These are phyloP conservation scores for Anthrax anthrax DNA, from an alignment of 2,888 invertebrate genomes.

Conservation along the genomic window DNA sequence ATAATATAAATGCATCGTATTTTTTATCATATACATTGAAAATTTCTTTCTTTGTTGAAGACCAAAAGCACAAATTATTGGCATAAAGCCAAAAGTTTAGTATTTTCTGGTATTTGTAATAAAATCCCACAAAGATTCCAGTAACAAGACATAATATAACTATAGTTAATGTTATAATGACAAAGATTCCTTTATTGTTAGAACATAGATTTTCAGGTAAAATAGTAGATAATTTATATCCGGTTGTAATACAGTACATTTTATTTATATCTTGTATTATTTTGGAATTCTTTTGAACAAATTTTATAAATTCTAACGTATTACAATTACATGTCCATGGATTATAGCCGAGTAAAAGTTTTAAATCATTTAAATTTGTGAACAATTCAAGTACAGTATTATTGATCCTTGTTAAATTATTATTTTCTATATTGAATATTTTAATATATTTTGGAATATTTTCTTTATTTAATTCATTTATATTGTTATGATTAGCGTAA, in stretches of 20 bases:
- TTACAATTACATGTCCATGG: constrained; percentile 55
- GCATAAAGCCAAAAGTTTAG: constrained; percentile 52
- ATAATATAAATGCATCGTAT: constrained; percentile 71
- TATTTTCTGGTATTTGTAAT: constrained; percentile 44
- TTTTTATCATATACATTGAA: too few relatives aligned
- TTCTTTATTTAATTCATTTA: constrained; percentile 26
- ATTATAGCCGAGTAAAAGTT: constrained; percentile 46
- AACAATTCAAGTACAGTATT: constrained; percentile 32
- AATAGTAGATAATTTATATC: constrained; percentile 7
- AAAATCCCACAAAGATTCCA: constrained; percentile 36
- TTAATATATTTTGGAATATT: constrained; percentile 35
- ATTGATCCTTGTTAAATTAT: constrained; percentile 39
- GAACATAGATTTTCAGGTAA: constrained; percentile 33
- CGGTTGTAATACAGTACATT: constrained; percentile 22
- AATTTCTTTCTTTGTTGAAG: constrained; percentile 52
- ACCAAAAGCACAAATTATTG: constrained; percentile 44
- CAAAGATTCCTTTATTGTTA: constrained; percentile 16
- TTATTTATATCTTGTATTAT: constrained; percentile 22
- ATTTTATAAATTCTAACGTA: constrained; percentile 42
- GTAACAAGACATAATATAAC: constrained; percentile 34
- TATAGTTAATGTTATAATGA: constrained; percentile 31
- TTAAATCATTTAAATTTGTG: constrained; percentile 25
- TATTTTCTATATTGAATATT: constrained; percentile 42
- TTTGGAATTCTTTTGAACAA: constrained; percentile 35
- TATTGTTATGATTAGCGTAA: constrained; percentile 37